phyloP scores from a whole-genome alignment of 2,113 vertebrate species.

The Grantiella picta region DNA sequence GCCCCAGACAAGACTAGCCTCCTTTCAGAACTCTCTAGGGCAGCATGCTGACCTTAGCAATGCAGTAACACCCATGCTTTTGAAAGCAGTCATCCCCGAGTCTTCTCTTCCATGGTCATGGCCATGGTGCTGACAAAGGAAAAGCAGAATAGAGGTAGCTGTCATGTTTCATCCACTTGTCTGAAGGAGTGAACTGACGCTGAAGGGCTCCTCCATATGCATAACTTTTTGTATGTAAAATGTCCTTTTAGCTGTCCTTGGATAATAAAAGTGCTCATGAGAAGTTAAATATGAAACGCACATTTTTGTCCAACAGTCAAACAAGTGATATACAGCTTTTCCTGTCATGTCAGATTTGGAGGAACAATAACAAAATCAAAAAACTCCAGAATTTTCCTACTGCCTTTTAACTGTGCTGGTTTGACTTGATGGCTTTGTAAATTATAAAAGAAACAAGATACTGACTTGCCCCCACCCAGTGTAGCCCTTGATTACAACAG shows the following conservation, averaged over 20 bases:
- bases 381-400: not conserved
- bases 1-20: not conserved
- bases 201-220: not conserved
- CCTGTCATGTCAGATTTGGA: not conserved
- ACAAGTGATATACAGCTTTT: not conserved
- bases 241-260: not conserved
- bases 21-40: not conserved
- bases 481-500: not conserved
- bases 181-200: not conserved
- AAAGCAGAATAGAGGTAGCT: not conserved
- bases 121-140: not conserved
- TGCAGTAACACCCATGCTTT: not conserved
- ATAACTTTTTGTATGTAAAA: not conserved
- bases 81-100: not conserved
- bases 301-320: not conserved
- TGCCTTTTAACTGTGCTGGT: not conserved
- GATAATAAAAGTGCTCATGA: not conserved
- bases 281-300: not conserved
- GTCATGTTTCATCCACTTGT: not conserved
- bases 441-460: not conserved
- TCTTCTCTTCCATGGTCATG: not conserved
- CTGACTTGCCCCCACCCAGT: not conserved
- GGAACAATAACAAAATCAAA: not conserved
- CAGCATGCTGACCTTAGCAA: not conserved
- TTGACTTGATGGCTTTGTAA: not conserved